Conservation (phyloP, 2,797 vertebrate species). For the Enteromius treurensis region DNA sequence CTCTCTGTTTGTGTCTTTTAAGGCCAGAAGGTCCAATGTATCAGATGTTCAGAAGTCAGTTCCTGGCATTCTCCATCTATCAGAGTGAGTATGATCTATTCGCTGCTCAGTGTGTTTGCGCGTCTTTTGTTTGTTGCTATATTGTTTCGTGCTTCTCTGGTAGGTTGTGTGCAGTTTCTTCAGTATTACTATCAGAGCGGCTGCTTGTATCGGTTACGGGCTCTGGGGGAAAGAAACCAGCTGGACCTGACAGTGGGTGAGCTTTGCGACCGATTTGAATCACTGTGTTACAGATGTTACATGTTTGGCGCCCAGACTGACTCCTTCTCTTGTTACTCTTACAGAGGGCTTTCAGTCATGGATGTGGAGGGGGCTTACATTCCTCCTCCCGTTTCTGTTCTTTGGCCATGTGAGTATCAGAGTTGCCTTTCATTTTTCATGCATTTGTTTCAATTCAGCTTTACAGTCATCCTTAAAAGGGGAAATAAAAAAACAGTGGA, state of each 20-base stretch:
- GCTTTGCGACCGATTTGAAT: conserved; percentile 56
- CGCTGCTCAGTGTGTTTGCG: not conserved
- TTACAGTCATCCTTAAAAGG: too few relatives aligned
- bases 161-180: conserved; percentile 97
- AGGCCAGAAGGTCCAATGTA: conserved; percentile 97
- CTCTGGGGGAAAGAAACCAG: conserved; percentile 93
- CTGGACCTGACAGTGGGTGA: conserved; percentile 97
- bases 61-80: conserved; percentile 97
- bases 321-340: too few relatives aligned
- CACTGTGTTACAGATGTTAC: not conserved
- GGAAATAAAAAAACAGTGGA: too few relatives aligned
- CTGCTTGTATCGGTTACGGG: conserved; percentile 92
- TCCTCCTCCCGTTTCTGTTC: conserved; percentile 95
- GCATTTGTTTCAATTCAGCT: too few relatives aligned
- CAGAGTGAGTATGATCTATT: conserved; percentile 85
- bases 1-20: conserved; percentile 39
- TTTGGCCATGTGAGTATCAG: conserved; percentile 93
- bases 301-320: too few relatives aligned
- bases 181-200: conserved; percentile 99
- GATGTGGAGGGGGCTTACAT: conserved; percentile 99
- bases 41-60: conserved; percentile 95
- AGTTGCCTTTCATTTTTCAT: not conserved
- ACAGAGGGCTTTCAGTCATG: conserved; percentile 99
- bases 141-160: not conserved
- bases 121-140: not conserved